phyloP scores from a whole-genome alignment of 2,113 vertebrate species.

The Campylorhamphus procurvoides region DNA sequence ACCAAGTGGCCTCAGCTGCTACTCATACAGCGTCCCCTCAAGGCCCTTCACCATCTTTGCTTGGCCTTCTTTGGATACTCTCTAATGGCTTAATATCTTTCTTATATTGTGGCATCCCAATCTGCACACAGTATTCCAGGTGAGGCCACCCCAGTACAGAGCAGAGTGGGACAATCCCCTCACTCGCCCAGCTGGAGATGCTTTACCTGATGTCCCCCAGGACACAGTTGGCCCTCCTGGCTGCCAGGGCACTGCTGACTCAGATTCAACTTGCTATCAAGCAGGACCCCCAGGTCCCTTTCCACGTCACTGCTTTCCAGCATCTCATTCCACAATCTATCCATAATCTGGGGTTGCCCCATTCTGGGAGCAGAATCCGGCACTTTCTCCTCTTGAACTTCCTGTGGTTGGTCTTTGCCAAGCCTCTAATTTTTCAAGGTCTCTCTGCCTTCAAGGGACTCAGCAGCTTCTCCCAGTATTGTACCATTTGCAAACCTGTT shows the following conservation, averaged over 20 bases:
- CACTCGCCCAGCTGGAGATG: no score
- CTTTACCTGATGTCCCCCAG: no score
- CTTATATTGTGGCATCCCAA: background rate
- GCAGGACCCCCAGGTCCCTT: no score
- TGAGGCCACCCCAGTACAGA: background rate
- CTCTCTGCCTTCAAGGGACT: background rate
- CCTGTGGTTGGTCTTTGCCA: background rate
- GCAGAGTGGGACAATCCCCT: background rate
- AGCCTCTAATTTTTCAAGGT: background rate
- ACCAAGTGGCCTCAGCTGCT: background rate
- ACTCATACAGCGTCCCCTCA: background rate
- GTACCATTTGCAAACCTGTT: background rate
- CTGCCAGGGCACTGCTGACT: no score
- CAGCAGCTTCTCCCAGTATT: background rate
- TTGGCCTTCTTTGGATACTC: background rate
- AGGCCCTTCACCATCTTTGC: background rate
- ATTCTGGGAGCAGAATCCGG: no score
- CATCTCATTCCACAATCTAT: no score
- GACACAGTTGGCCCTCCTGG: no score
- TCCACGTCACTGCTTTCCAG: no score
- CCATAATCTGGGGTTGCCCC: no score
- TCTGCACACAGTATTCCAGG: background rate
- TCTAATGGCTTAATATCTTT: background rate
- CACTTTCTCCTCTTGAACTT: no score
- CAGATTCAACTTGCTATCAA: no score